Evolutionary conservation across 1,140 invertebrate genomes (phyloP).

Genomic region (Chironomus striatipennis): DNA sequence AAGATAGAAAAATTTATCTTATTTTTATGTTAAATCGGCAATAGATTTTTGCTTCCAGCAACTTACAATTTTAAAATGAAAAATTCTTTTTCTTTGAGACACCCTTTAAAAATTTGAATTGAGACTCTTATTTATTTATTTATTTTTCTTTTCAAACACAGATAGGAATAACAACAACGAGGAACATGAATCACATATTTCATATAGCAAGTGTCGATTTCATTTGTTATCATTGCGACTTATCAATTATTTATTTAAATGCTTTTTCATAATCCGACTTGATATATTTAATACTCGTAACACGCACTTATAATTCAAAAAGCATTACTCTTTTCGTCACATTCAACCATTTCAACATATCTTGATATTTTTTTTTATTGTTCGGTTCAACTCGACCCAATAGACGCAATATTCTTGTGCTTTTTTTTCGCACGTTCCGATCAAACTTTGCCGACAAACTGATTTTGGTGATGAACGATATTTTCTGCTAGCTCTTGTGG

Average conservation of each 20-base stretch:
- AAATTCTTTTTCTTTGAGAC: too few species aligned
- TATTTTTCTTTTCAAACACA: neutral
- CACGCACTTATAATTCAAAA: too few species aligned
- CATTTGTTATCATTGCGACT: neutral
- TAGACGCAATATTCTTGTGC: neutral
- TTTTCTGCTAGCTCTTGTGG: neutral
- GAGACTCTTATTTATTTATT: too few species aligned
- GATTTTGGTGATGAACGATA: constrained; percentile 1
- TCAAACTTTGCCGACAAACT: neutral
- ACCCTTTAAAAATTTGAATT: too few species aligned
- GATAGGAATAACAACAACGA: neutral
- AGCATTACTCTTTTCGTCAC: too few species aligned
- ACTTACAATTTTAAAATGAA: too few species aligned
- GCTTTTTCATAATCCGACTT: neutral
- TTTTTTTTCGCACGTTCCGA: neutral
- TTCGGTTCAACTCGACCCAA: neutral
- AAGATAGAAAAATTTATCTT: too few species aligned
- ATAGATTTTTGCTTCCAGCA: too few species aligned
- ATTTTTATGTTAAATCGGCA: too few species aligned
- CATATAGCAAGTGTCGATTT: neutral
- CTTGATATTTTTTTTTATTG: neutral
- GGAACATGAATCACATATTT: neutral
- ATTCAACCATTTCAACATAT: too few species aligned
- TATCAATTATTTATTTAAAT: neutral
- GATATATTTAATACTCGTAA: too few species aligned